These are phyloP conservation scores for Toxonevra muliebris DNA, from an alignment of 2,888 invertebrate species.

Conservation along the genomic window DNA sequence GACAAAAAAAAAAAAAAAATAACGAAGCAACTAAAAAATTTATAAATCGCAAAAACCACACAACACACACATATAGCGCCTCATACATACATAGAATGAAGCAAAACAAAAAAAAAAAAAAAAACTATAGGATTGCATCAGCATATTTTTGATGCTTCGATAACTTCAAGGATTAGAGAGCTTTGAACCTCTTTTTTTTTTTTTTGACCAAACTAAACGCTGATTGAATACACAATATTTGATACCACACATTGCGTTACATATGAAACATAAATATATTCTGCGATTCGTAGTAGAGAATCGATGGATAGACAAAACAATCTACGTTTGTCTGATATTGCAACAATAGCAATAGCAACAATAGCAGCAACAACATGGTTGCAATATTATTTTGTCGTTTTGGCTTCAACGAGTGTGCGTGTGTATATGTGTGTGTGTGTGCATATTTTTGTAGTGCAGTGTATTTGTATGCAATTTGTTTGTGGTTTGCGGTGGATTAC, in stretches of 20 bases:
- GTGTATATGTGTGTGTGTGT: conserved; percentile 8
- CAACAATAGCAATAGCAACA: too few species aligned
- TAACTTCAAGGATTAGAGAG: conserved; percentile 14
- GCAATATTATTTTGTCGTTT: neutral
- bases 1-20: too few species aligned
- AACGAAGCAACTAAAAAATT: too few species aligned
- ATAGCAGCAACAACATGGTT: neutral
- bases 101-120: neutral
- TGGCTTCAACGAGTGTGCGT: neutral
- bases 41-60: neutral
- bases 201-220: conserved; percentile 1
- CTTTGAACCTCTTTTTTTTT: neutral
- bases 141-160: conserved; percentile 11
- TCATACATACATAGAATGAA: neutral
- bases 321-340: too few species aligned
- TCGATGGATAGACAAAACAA: too few species aligned
- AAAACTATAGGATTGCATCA: conserved; percentile 18
- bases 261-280: too few species aligned
- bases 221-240: conserved; percentile 14
- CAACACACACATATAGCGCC: too few species aligned
- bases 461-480: conserved; percentile 11
- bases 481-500: conserved; percentile 21
- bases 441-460: neutral
- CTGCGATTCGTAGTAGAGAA: too few species aligned
- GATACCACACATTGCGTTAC: too few species aligned